These are phyloP conservation scores for Tetragnatha montana DNA, from an alignment of 2,888 invertebrate genomes.

Conservation along the genomic window DNA sequence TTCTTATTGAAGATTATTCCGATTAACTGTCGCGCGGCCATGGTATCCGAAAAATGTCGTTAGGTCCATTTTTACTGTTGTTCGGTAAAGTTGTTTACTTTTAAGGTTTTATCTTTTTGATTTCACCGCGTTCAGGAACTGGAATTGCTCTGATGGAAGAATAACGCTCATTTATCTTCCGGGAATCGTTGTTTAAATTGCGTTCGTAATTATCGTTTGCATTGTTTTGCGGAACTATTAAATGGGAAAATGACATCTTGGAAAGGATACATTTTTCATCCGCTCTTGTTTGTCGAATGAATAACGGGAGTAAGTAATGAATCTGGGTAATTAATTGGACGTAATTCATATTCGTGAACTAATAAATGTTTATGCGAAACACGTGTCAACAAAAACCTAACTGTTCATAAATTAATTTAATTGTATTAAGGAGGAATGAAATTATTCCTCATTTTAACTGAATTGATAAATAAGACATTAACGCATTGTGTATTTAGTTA, in stretches of 20 bases:
- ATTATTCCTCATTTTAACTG: no score
- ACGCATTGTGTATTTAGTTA: no score
- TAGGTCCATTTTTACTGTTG: neutral
- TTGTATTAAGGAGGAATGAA: no score
- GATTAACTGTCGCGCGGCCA: slow-evolving; percentile 27
- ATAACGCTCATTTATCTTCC: neutral
- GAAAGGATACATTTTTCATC: neutral
- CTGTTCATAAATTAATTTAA: no score
- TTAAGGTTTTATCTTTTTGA: neutral
- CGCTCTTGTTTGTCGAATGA: neutral
- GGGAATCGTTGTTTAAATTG: neutral
- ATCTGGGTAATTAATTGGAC: neutral
- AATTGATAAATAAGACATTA: no score
- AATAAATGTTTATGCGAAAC: neutral
- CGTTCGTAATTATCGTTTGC: neutral
- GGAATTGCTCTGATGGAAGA: neutral
- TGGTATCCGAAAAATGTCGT: slow-evolving; percentile 7
- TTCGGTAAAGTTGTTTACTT: slow-evolving; percentile 2
- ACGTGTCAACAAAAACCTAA: neutral
- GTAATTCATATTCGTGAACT: neutral
- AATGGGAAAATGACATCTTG: neutral
- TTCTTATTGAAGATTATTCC: slow-evolving; percentile 54
- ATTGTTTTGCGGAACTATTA: neutral
- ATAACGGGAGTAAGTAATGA: neutral
- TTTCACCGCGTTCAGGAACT: neutral